Percentiles rank a stretch among this genome's conserved stretches.
Conservation (phyloP, 1,140 invertebrate genomes). For the Panagrolaimus sp. region DNA sequence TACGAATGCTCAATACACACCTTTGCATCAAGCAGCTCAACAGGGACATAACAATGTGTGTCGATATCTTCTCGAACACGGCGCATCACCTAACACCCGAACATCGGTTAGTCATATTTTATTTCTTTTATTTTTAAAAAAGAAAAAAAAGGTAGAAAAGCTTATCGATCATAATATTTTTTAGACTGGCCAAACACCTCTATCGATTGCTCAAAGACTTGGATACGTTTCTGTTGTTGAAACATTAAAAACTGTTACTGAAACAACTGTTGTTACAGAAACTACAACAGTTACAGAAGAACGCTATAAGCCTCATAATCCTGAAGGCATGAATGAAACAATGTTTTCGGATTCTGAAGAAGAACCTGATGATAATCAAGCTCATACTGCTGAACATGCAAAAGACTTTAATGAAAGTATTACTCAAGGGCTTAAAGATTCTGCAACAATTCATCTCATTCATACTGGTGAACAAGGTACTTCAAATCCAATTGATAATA, state of each 20-base stretch:
- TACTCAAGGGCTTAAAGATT: slow-evolving; percentile 55
- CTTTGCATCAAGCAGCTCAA: slow-evolving; percentile 86
- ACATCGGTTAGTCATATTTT: slow-evolving; percentile 44
- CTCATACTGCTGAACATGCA: slow-evolving; percentile 45
- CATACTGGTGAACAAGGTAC: slow-evolving; percentile 54
- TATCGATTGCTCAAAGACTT: slow-evolving; percentile 90
- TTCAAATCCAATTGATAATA: slow-evolving; percentile 36
- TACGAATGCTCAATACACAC: slow-evolving; percentile 73
- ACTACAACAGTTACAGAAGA: slow-evolving; percentile 73
- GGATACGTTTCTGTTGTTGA: slow-evolving; percentile 98
- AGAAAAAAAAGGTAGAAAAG: background rate
- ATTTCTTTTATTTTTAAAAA: slow-evolving; percentile 12
- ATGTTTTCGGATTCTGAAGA: slow-evolving; percentile 99
- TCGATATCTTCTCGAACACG: slow-evolving; percentile 81
- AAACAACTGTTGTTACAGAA: slow-evolving; percentile 69
- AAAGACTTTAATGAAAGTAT: slow-evolving; percentile 57
- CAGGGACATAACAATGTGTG: slow-evolving; percentile 94
- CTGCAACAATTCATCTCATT: slow-evolving; percentile 54
- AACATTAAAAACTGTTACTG: slow-evolving; percentile 86
- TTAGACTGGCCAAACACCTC: slow-evolving; percentile 90
- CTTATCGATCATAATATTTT: slow-evolving; percentile 27
- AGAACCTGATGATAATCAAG: slow-evolving; percentile 67
- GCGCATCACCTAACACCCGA: slow-evolving; percentile 77
- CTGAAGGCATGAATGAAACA: slow-evolving; percentile 95
- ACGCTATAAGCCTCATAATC: slow-evolving; percentile 92